A percentile compares a stretch with the other conserved stretches of the same genome.
Evolutionary conservation across 2,113 vertebrate genomes (phyloP).

Genomic region (human): GRCh38 chr6:24216001-24216500

Average conservation of each 20-base stretch:
- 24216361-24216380: background rate
- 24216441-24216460: background rate
- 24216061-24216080: background rate
- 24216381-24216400: background rate
- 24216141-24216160: background rate
- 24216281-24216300: background rate
- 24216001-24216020: background rate
- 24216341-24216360: background rate
- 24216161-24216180: background rate
- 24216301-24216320: background rate
- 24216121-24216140: background rate
- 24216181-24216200: background rate
- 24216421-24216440: background rate
- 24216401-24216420: background rate
- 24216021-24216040: background rate
- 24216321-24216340: background rate
- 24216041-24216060: background rate
- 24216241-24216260: background rate
- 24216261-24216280: background rate
- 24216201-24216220: background rate
- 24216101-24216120: background rate
- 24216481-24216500: background rate
- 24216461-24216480: background rate
- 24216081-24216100: background rate
- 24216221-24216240: background rate